Percentiles rank a stretch among this genome's conserved stretches.
Evolutionary conservation across 2,888 invertebrate species (phyloP).

Genomic region (Hirudinaria manillensis): DNA sequence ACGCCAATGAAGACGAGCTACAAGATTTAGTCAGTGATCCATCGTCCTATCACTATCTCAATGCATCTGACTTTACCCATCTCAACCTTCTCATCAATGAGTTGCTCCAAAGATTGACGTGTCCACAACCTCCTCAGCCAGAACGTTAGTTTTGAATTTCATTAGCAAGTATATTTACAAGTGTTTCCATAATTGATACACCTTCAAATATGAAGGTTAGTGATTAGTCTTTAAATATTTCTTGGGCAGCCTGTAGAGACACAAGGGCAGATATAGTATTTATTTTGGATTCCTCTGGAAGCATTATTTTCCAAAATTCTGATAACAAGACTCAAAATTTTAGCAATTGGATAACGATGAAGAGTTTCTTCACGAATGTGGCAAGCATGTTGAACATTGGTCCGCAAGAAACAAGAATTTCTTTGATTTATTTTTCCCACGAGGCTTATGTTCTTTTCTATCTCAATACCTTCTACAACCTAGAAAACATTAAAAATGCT

Average conservation of each 20-base stretch:
- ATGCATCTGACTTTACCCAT: slow-evolving; percentile 24
- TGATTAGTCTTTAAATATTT: not conserved
- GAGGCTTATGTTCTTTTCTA: slow-evolving; percentile 25
- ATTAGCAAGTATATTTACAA: not conserved
- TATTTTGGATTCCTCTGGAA: slow-evolving; percentile 33
- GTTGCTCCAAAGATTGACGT: slow-evolving; percentile 22
- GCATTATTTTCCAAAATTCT: slow-evolving; percentile 17
- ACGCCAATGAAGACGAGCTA: slow-evolving; percentile 24
- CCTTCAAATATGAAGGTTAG: not conserved
- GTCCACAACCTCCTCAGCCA: slow-evolving; percentile 19
- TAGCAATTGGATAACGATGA: slow-evolving; percentile 25
- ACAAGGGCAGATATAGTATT: slow-evolving; percentile 28
- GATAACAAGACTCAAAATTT: not conserved
- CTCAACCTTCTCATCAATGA: slow-evolving; percentile 22
- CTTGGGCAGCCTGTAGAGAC: slow-evolving; percentile 29
- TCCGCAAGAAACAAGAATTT: slow-evolving; percentile 22
- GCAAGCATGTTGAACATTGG: slow-evolving; percentile 23
- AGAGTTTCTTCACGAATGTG: slow-evolving; percentile 26
- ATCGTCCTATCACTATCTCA: slow-evolving; percentile 21
- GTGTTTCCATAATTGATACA: not conserved
- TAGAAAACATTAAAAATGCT: not conserved
- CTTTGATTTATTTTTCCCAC: slow-evolving; percentile 27
- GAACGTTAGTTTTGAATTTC: slow-evolving; percentile 18
- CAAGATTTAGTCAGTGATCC: slow-evolving; percentile 28
- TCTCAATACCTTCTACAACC: slow-evolving; percentile 14